Evolutionary conservation across 2,797 vertebrate species (phyloP), one percentile per base, ranked within the genome.

Genomic region (Melanogrammus aeglefinus): DNA sequence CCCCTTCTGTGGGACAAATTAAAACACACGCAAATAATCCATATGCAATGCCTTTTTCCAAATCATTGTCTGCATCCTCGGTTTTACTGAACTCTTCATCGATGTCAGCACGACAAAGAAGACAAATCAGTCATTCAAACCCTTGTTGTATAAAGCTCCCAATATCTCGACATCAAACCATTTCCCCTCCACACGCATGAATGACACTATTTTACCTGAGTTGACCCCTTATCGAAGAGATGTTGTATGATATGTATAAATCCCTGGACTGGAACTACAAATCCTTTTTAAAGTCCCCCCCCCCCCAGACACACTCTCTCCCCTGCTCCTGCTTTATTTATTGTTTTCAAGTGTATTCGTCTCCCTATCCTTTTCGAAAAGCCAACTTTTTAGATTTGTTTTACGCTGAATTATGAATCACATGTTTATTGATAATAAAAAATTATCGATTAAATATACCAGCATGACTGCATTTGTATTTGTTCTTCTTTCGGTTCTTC

Each of bases 341-440:
- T 94, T 89, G 75, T 74, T 87, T 73, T 89, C 38, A 69, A 9
- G 63, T 38, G 27, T 74, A n/a, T 75, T 38, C 7, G 4, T 24
- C 44, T 66, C 44, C 33, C 35, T 33, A 5, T 14, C 39, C 27
- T 29, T 76, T 80, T 82, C 79, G 72, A 79, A 36, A 74, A 71
- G 9, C 81, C 70, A 85, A 35, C 24, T 89, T 91, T 91, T 86
- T 88, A 88, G 75, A 88, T 85, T 73, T 80, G 76, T 88, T 91
- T 87, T 88, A 88, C 76, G 80, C 78, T 84, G 81, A 85, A 85
- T 66, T 47, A 83, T 84, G 81, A 85, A 86, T 57, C 31, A 83
- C 84, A 85, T 84, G 57, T 82, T 63, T 80, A 75, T 80, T 88
- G 83, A 87, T 83, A 94, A 93, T 93, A 93, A 93, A 93, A 90